Percentiles rank a stretch among this genome's conserved stretches.
Evolutionary conservation across 1,140 invertebrate species (phyloP).

Genomic region (Pararge aegeria): DNA sequence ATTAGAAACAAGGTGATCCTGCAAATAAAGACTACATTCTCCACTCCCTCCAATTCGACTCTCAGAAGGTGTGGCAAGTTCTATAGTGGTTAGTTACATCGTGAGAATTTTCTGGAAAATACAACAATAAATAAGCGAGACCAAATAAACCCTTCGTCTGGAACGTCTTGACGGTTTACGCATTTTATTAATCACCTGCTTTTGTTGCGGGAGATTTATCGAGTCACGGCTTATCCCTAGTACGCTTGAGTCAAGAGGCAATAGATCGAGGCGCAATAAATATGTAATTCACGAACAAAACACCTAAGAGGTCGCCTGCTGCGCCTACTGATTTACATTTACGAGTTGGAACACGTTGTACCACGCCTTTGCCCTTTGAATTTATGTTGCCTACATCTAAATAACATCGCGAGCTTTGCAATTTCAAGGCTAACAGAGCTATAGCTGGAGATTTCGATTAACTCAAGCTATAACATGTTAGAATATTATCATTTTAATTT

Average conservation of each 20-base stretch:
- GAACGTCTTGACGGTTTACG: constrained; percentile 3
- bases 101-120: not conserved
- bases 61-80: no score
- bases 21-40: no score
- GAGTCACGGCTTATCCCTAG: constrained; percentile 23
- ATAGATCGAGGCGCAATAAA: constrained; percentile 58
- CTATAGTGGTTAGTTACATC: not conserved
- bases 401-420: constrained; percentile 46
- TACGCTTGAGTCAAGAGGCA: constrained; percentile 29
- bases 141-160: not conserved
- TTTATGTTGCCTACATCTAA: constrained; percentile 60
- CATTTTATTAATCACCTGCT: constrained; percentile 18
- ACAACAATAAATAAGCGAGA: not conserved
- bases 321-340: constrained; percentile 70
- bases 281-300: constrained; percentile 67
- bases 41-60: no score
- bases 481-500: no score
- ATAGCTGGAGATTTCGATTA: constrained; percentile 11
- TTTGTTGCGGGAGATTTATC: constrained; percentile 29
- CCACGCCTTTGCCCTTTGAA: constrained; percentile 71
- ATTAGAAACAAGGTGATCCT: no score
- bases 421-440: constrained; percentile 38
- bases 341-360: constrained; percentile 53
- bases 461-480: constrained; percentile 10
- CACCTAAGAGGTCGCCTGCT: constrained; percentile 70